Evolutionary conservation across 2,888 invertebrate genomes (phyloP).

Genomic region (Eupithecia centaureata): DNA sequence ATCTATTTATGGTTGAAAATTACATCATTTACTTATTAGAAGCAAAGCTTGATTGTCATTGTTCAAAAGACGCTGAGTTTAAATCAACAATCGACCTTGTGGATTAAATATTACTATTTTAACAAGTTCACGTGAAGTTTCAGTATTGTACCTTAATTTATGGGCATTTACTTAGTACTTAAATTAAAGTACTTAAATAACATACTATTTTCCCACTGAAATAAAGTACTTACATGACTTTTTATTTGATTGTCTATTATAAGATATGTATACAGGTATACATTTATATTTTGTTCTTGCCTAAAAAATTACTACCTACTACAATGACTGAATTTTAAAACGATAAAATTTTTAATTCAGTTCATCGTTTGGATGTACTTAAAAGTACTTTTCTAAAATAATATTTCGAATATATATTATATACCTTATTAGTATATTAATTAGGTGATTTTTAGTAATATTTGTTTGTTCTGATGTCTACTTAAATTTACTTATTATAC

Average conservation of each 20-base stretch:
- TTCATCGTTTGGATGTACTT: slow-evolving; percentile 8
- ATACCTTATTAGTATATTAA: background rate
- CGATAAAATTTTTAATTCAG: background rate
- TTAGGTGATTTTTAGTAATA: background rate
- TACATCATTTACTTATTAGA: slow-evolving; percentile 2
- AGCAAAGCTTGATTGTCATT: background rate
- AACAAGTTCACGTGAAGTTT: slow-evolving; percentile 1
- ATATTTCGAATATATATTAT: background rate
- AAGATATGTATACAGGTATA: background rate
- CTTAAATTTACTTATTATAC: slow-evolving; percentile 23
- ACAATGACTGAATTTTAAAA: background rate
- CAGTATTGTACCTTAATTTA: slow-evolving; percentile 12
- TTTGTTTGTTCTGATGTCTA: slow-evolving; percentile 21
- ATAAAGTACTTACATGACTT: slow-evolving; percentile 5
- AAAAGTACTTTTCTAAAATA: background rate
- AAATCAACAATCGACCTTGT: slow-evolving; percentile 1
- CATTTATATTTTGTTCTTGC: slow-evolving; percentile 3
- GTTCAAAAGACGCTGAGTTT: slow-evolving; percentile 1
- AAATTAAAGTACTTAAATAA: background rate
- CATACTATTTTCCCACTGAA: background rate
- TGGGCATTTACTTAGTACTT: background rate
- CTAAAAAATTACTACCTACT: background rate
- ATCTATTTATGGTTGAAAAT: background rate
- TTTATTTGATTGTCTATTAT: background rate
- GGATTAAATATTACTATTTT: slow-evolving; percentile 6